A percentile compares a stretch with the other conserved stretches of the same genome.
phyloP scores from a whole-genome alignment of 1,140 invertebrate genomes.

The Pseudomyrmex concolor region DNA sequence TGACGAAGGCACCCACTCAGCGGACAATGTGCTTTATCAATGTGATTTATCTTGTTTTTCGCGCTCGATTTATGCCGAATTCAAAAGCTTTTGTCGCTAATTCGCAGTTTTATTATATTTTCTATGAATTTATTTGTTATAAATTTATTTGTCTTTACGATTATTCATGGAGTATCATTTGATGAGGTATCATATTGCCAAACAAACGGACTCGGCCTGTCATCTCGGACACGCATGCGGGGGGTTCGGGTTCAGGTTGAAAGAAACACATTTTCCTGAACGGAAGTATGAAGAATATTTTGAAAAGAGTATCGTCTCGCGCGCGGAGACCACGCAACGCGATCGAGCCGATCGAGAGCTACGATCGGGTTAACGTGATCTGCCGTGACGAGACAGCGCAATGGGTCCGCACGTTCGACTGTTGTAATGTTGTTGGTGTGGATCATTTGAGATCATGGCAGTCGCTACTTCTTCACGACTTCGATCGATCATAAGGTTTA shows the following conservation, averaged over 20 bases:
- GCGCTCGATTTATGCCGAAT: slow-evolving; percentile 12
- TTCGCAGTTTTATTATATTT: background rate
- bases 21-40: slow-evolving; percentile 67
- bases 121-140: background rate
- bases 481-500: slow-evolving; percentile 66
- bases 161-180: slow-evolving; percentile 1
- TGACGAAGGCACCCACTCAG: slow-evolving; percentile 84
- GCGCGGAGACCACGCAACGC: slow-evolving; percentile 57
- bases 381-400: slow-evolving; percentile 74
- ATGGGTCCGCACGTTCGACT: slow-evolving; percentile 72
- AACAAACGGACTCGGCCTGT: slow-evolving; percentile 70
- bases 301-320: slow-evolving; percentile 80
- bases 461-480: slow-evolving; percentile 62
- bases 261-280: slow-evolving; percentile 82
- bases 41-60: slow-evolving; percentile 21
- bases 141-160: background rate
- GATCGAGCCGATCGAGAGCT: slow-evolving; percentile 20
- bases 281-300: slow-evolving; percentile 83
- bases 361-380: slow-evolving; percentile 35
- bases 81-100: background rate
- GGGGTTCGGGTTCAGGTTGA: slow-evolving; percentile 73
- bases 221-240: slow-evolving; percentile 81
- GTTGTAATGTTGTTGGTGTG: slow-evolving; percentile 30
- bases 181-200: slow-evolving; percentile 3
- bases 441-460: slow-evolving; percentile 50